Percentiles rank a stretch among this genome's conserved stretches.
Conservation (phyloP, 2,113 vertebrate species). For the Ursus arctos region DNA sequence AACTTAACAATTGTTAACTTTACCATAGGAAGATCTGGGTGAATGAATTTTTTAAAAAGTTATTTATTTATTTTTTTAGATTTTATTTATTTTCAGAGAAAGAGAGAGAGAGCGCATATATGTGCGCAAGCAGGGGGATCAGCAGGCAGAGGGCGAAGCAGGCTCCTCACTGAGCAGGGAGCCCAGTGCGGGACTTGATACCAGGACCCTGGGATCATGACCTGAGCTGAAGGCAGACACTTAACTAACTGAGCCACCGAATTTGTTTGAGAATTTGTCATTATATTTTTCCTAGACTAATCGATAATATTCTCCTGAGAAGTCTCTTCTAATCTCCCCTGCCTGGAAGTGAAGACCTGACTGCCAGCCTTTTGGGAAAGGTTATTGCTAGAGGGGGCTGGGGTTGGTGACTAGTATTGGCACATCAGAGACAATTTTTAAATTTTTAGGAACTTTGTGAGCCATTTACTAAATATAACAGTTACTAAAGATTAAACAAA, state of each 20-base stretch:
- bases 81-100: too few species aligned
- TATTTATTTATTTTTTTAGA: too few species aligned
- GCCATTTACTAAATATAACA: neutral
- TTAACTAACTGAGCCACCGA: neutral
- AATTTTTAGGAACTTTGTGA: constrained; percentile 11
- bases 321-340: neutral
- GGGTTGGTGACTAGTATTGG: neutral
- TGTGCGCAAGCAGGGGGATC: too few species aligned
- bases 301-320: neutral
- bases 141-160: too few species aligned
- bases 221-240: too few species aligned
- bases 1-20: neutral
- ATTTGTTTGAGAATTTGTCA: constrained; percentile 24
- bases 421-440: neutral
- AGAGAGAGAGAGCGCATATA: too few species aligned
- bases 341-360: neutral
- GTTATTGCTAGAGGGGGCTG: neutral
- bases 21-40: neutral
- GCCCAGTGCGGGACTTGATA: too few species aligned
- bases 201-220: neutral
- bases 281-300: neutral
- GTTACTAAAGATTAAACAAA: constrained; percentile 23
- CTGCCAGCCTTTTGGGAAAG: neutral
- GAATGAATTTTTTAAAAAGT: neutral
- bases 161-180: too few species aligned